Conservation (phyloP, 2,113 vertebrate genomes). For the Scatophagus argus region DNA sequence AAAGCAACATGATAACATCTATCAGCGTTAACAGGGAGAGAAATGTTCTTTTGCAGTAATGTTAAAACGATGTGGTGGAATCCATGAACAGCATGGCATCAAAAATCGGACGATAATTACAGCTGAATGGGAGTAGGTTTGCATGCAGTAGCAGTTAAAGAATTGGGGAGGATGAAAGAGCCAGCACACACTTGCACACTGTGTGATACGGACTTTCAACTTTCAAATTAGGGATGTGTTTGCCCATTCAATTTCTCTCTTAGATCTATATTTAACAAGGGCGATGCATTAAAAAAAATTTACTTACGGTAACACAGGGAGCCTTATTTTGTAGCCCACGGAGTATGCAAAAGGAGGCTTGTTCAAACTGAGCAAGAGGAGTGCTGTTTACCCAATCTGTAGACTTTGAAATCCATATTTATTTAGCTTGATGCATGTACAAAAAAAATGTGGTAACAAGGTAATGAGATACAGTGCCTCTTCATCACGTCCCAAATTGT, state of each 20-base stretch:
- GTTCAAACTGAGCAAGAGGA: conserved; percentile 14
- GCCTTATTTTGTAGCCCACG: background rate
- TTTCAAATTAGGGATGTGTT: background rate
- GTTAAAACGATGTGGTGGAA: background rate
- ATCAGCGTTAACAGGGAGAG: background rate
- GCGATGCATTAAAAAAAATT: background rate
- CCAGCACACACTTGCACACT: too few relatives aligned
- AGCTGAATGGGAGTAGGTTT: background rate
- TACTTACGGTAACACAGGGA: background rate
- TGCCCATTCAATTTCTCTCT: conserved; percentile 12
- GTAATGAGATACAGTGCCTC: conserved; percentile 27
- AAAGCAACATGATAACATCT: background rate
- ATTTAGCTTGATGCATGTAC: conserved; percentile 7
- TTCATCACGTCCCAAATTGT: conserved; percentile 13
- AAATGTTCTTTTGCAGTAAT: background rate
- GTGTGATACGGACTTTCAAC: background rate
- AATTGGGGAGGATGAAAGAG: too few relatives aligned
- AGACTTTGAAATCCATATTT: conserved; percentile 42
- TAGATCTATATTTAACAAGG: conserved; percentile 25
- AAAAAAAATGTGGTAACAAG: conserved; percentile 17
- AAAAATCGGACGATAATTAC: background rate
- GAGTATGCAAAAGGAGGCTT: conserved; percentile 6
- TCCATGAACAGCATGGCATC: background rate
- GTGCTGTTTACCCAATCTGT: conserved; percentile 22
- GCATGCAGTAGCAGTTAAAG: background rate